Evolutionary conservation across 2,113 vertebrate genomes (phyloP), one percentile per base, ranked within the genome.

Genomic region (Neofelis nebulosa): DNA sequence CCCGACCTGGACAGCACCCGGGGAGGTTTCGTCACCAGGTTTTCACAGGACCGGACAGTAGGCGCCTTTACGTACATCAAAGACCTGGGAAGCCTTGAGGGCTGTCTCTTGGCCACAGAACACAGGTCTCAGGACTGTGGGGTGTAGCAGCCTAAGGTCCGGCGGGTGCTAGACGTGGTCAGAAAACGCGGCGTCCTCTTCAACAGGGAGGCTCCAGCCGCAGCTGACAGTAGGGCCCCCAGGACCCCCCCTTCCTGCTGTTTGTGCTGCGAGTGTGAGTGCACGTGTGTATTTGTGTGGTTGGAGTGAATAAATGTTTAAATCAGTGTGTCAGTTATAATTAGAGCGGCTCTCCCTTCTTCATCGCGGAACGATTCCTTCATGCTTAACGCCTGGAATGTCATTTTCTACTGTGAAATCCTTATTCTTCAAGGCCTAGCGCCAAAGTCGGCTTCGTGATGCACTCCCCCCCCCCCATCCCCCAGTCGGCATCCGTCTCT

Each of bases 341-440:
- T 98, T 97, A 98, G 90, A 97, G 95, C 5, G 12, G 88, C 90
- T 97, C 97, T 97, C 90, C 83, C 74, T 97, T 97, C 97, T 97
- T 95, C 95, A 68, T 96, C 33, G n/a, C 25, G 1, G 55, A 98
- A 92, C 12, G 33, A 83, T 96, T 91, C 94, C 95, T 97, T 97
- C 97, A 97, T 96, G 95, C 97, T 97, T 97, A 96, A 97, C 2
- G 95, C 97, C 97, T 96, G 78, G 95, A 96, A 98, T 98, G 97
- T 95, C 96, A 97, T 97, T 97, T 98, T 96, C 97, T 95, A 97
- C 97, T 97, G 96, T 98, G 98, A 97, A 98, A 97, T 97, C 92
- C 94, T 91, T 98, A 96, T 97, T 98, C 97, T 97, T 96, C 95
- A 97, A 96, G 96, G 94, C 96, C 96, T 95, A 61, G 82, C 95